Evolutionary conservation across 2,113 vertebrate species (phyloP), one percentile per base, ranked within the genome.

Genomic region (Aviceda subcristata): DNA sequence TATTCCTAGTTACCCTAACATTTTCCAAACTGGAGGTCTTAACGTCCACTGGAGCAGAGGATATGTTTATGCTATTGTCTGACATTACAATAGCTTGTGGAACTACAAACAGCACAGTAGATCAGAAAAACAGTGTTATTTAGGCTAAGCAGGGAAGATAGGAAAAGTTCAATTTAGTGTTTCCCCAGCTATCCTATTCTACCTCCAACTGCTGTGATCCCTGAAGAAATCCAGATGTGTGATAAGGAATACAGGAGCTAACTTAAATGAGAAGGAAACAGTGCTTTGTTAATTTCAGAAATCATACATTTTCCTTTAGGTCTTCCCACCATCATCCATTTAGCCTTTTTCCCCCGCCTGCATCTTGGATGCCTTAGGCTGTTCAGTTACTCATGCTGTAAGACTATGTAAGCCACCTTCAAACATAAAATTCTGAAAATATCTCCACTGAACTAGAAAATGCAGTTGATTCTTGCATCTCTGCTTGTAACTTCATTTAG

Each of bases 381-480:
- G 87, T n/a, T 91, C 84, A 75, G 89, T 60, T 73, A 89, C 68
- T 85, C 2, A 2, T 87, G 69, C 41, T 87, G 15, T 24, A 80
- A 78, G 43, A 68, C 22, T 9, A 3, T 39, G 17, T 62, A 68
- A 86, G 86, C 39, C 55, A 93, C 84, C 76, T 94, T 86, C 62
- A 62, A 81, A 59, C 24, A 69, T 36, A 67, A 86, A 87, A 90
- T 76, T 86, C 77, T 56, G 48, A 87, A 85, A 94, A 30, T 18
- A 81, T 41, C 79, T 86, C 80, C 50, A 91, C 7, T 92, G 91
- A 87, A 72, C 60, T 56, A 84, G 89, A 96, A 96, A 94, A 94
- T 21, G 32, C 11, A 92, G 73, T 26, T 41, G 53, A 86, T 84
- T 88, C 75, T 51, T 71, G 41, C 72, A 88, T 86, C 39, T 81